These are phyloP conservation scores for Pterocles burchelli DNA, from an alignment of 2,113 vertebrate species.

Conservation along the genomic window DNA sequence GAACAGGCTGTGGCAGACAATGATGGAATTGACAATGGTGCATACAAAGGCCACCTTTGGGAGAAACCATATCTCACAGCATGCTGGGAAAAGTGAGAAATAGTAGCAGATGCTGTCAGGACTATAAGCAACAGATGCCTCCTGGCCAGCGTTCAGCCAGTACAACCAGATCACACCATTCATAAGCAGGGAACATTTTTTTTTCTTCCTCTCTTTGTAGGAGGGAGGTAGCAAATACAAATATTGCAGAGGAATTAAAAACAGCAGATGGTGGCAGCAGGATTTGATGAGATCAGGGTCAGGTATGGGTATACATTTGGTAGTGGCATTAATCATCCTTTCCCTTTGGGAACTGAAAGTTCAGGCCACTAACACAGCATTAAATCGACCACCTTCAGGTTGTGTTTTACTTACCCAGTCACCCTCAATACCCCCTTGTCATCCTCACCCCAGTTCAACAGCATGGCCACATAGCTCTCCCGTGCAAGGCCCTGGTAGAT, in stretches of 20 bases:
- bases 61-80: constrained; percentile 88
- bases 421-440: constrained; percentile 59
- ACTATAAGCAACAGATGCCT: constrained; percentile 91
- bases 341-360: constrained; percentile 67
- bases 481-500: constrained; percentile 9
- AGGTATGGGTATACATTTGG: constrained; percentile 75
- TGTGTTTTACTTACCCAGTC: constrained; percentile 67
- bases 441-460: constrained; percentile 7
- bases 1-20: constrained; percentile 84
- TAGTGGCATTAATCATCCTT: constrained; percentile 71
- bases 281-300: constrained; percentile 79
- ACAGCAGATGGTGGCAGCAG: constrained; percentile 83
- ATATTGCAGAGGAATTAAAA: constrained; percentile 81
- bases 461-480: neutral
- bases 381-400: constrained; percentile 68
- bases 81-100: constrained; percentile 87
- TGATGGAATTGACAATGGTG: constrained; percentile 86
- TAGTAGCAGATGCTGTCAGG: constrained; percentile 93
- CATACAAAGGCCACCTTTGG: constrained; percentile 90
- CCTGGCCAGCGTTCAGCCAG: constrained; percentile 86
- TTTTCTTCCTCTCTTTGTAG: constrained; percentile 69
- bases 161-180: constrained; percentile 79
- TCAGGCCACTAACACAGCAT: constrained; percentile 60
- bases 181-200: constrained; percentile 63
- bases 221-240: constrained; percentile 74